Percentiles rank a stretch among this genome's conserved stretches.
Conservation (phyloP, 2,797 vertebrate genomes). For the Gambelia wislizenii region DNA sequence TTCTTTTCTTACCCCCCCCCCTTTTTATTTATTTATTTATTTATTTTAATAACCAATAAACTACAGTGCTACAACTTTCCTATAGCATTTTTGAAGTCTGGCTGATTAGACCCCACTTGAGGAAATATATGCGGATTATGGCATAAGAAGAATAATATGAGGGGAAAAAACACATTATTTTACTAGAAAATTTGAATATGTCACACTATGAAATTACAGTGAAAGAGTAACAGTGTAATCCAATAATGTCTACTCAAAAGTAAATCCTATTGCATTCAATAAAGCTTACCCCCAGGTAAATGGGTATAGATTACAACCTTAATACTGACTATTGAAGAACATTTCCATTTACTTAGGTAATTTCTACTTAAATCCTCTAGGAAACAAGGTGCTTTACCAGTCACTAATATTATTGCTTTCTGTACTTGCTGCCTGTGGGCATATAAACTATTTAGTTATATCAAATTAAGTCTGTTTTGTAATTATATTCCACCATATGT, state of each 20-base stretch:
- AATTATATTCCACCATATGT: background rate
- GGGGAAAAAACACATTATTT: background rate
- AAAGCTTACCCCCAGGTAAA: background rate
- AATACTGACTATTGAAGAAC: background rate
- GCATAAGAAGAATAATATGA: background rate
- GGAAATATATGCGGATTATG: background rate
- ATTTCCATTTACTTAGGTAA: background rate
- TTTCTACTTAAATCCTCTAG: background rate
- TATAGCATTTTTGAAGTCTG: background rate
- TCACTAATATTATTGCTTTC: background rate
- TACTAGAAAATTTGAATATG: background rate
- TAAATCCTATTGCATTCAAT: too few relatives aligned
- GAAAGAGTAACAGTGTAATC: background rate
- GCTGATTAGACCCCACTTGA: background rate
- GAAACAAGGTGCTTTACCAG: background rate
- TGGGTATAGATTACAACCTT: background rate
- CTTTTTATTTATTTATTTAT: too few relatives aligned
- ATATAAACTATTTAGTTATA: background rate
- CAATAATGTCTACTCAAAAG: background rate
- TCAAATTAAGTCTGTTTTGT: background rate
- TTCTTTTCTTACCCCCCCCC: too few relatives aligned
- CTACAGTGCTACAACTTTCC: background rate
- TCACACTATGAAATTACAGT: background rate
- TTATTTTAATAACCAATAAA: background rate
- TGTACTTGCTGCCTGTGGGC: background rate